A percentile compares a stretch with the other conserved stretches of the same genome.
These are phyloP conservation scores for Zaprionus ornatus DNA, from an alignment of 1,140 invertebrate genomes.

Conservation along the genomic window DNA sequence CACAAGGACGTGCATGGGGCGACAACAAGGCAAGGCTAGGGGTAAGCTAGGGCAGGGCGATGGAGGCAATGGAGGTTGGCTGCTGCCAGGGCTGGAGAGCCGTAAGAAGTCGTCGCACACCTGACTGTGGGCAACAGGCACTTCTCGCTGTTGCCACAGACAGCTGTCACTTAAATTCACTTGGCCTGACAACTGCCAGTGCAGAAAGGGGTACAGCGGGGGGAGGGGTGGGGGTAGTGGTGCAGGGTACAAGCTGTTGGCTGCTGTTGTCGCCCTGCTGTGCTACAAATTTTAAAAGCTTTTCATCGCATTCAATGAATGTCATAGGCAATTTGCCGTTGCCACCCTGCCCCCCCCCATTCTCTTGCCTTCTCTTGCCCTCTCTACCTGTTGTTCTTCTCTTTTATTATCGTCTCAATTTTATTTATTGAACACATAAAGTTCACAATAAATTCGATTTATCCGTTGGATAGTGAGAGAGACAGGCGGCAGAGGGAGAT, in stretches of 20 bases:
- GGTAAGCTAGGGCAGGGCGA: background rate
- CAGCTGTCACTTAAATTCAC: slow-evolving; percentile 74
- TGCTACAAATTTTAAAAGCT: slow-evolving; percentile 60
- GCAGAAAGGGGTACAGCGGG: slow-evolving; percentile 3
- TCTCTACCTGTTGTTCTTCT: background rate
- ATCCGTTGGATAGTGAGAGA: background rate
- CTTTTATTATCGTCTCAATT: slow-evolving; percentile 11
- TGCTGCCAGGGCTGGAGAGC: background rate
- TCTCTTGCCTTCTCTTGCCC: background rate
- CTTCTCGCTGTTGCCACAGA: slow-evolving; percentile 47
- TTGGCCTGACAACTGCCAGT: slow-evolving; percentile 44
- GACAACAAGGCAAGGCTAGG: background rate
- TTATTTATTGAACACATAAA: slow-evolving; percentile 33
- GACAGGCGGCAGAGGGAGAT: background rate
- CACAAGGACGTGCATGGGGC: slow-evolving; percentile 3
- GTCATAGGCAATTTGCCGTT: slow-evolving; percentile 33
- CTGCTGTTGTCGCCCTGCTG: background rate
- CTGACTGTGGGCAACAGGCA: background rate
- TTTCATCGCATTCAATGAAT: slow-evolving; percentile 60
- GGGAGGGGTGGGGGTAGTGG: background rate
- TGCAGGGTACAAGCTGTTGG: background rate
- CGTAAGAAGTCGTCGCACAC: slow-evolving; percentile 5
- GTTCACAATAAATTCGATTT: slow-evolving; percentile 44
- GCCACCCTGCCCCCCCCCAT: background rate
- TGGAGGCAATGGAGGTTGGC: background rate